A percentile compares a stretch with the other conserved stretches of the same genome.
Conservation (phyloP, 2,113 vertebrate genomes). For the Meleagris gallopavo region DNA sequence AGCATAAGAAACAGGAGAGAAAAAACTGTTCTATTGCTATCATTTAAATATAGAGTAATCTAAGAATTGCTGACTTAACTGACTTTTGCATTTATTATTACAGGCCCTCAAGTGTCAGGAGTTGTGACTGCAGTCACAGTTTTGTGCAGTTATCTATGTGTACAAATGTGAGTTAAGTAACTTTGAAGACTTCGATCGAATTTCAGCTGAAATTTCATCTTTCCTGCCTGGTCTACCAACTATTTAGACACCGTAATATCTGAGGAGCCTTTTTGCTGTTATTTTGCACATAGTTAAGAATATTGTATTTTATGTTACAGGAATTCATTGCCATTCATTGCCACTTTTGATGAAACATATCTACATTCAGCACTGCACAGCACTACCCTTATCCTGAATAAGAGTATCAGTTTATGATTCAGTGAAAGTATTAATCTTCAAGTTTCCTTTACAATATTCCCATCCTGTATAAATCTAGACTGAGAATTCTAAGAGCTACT, state of each 20-base stretch:
- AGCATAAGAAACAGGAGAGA: constrained; percentile 14
- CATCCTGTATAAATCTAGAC: not conserved
- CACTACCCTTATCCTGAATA: not conserved
- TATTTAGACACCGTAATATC: not conserved
- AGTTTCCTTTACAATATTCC: not conserved
- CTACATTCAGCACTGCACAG: not conserved
- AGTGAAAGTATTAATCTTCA: not conserved
- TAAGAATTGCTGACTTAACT: constrained; percentile 57
- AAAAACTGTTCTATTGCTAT: constrained; percentile 47
- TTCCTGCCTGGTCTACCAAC: not conserved
- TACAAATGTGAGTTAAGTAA: not conserved
- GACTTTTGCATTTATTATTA: constrained; percentile 56
- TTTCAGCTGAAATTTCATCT: constrained; percentile 21
- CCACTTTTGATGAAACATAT: not conserved
- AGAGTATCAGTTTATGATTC: not conserved
- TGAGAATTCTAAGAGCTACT: not conserved
- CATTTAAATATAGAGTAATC: constrained; percentile 65
- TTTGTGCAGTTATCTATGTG: not conserved
- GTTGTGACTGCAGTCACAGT: constrained; percentile 4
- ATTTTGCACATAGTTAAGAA: not conserved
- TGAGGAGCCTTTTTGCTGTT: not conserved
- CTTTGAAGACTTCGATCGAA: not conserved
- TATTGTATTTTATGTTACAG: not conserved
- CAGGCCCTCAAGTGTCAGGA: constrained; percentile 15
- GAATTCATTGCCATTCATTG: not conserved